These are phyloP conservation scores for Lytechinus variegatus DNA, from an alignment of 35 echinoderm and acorn worm genomes.

Conservation along the genomic window DNA sequence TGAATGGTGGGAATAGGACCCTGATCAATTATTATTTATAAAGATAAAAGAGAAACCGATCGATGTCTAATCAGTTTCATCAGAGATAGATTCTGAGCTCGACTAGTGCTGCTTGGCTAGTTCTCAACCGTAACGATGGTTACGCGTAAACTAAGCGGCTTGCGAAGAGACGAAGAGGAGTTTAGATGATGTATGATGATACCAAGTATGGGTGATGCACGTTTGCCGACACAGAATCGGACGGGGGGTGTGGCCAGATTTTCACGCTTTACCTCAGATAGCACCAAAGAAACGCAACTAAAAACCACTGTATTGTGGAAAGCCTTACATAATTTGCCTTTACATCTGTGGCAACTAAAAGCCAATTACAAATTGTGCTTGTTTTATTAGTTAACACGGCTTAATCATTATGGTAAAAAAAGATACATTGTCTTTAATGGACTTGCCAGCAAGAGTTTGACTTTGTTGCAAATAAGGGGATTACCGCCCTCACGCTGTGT, in stretches of 20 bases:
- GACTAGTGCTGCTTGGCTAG: neutral
- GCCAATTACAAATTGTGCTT: neutral
- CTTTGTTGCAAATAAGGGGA: neutral
- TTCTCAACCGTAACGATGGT: conserved; percentile 21
- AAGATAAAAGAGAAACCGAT: neutral
- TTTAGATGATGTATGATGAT: conserved; percentile 6
- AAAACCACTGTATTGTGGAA: neutral
- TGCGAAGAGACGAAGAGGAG: neutral
- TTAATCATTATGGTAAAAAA: neutral
- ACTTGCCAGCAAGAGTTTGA: conserved; percentile 10
- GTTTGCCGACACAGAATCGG: neutral
- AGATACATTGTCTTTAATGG: neutral
- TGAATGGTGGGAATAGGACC: neutral
- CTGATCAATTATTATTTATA: neutral
- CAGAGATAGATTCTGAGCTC: neutral
- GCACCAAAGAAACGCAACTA: neutral
- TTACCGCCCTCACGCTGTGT: conserved; percentile 26
- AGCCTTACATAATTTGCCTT: neutral
- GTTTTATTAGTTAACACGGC: neutral
- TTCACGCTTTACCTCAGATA: neutral
- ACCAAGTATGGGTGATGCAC: neutral
- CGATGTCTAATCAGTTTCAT: conserved; percentile 18
- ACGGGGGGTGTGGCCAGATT: neutral
- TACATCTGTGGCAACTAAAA: conserved; percentile 12
- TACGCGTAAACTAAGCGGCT: conserved; percentile 37